Evolutionary conservation across 2,888 invertebrate species (phyloP), one percentile per base, ranked within the genome.

Genomic region (Abscondita cerata): DNA sequence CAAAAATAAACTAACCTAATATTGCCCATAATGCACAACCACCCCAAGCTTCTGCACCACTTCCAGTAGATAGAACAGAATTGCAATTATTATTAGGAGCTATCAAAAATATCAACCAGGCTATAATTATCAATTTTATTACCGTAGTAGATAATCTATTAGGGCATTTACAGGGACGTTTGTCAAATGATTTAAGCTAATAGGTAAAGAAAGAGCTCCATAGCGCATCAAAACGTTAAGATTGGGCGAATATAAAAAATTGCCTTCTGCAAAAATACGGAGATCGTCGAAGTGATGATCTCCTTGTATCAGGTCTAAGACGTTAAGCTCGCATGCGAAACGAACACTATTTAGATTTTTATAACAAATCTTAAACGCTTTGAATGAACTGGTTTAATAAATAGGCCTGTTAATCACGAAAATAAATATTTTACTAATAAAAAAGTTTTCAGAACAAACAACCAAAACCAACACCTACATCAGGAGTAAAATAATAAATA

Each of bases 91-190:
- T 59, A 20, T 6, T 59, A 6, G 53, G n/a, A 59, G 18, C 38
- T 48, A 13, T 1, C 48, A 53, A 4, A 50, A 59, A 48, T 59
- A 20, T 46, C 36, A 33, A 15, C 48, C 53, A 6, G 50, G 54
- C 11, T 15, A 47, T 19, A 59, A 46, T 19, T 47, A 47, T 47
- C 11, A 47, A 53, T 47, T 59, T 59, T 59, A 59, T 59, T 15
- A 38, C 31, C 19, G 54, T 50, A 54, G 50, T 59, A 11, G 52
- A 54, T 12, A n/a, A 9, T 36, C 11, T 36, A 12, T 12, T 36
- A 36, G 11, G 3, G 11, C n/a, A 36, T 36, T 36, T 36, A 36
- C 4, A 36, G 2, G 36, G 36, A 9, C 11, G 36, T 3, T 36
- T 36, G 18, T 15, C 15, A 6, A 9, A 4, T 3, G 15, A 41